phyloP scores from a whole-genome alignment of 2,797 vertebrate genomes.

The Crax fasciolata region DNA sequence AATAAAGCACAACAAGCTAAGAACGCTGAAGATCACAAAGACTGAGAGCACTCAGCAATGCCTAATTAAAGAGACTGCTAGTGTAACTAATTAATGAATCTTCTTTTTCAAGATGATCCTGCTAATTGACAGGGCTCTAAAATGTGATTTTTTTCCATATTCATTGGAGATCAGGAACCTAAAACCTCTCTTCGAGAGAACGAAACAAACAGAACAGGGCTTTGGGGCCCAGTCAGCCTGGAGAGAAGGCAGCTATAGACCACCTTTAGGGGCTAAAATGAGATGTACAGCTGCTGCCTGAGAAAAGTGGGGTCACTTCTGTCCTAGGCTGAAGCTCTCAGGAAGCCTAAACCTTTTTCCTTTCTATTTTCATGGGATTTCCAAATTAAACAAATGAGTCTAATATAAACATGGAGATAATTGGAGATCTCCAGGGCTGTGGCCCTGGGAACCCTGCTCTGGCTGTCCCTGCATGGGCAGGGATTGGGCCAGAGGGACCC shows the following conservation, averaged over 20 bases:
- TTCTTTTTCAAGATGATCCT: slow-evolving; percentile 50
- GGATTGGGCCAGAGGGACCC: background rate
- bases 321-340: background rate
- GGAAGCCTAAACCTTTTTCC: background rate
- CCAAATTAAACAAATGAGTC: background rate
- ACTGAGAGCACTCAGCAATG: slow-evolving; percentile 42
- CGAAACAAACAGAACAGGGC: background rate
- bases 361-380: background rate
- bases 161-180: background rate
- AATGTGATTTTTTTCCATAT: slow-evolving; percentile 22
- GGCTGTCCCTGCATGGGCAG: background rate
- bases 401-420: background rate
- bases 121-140: background rate
- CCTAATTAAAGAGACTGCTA: slow-evolving; percentile 69
- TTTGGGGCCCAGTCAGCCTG: background rate
- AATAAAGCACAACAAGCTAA: slow-evolving; percentile 69
- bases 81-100: slow-evolving; percentile 67
- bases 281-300: background rate
- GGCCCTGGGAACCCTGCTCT: background rate
- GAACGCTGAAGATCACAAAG: slow-evolving; percentile 67
- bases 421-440: background rate
- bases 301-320: background rate
- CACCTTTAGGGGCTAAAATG: background rate
- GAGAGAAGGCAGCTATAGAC: background rate
- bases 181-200: background rate